These are phyloP conservation scores for Nemapogon koenigi DNA, from an alignment of 2,888 invertebrate genomes.

Conservation along the genomic window DNA sequence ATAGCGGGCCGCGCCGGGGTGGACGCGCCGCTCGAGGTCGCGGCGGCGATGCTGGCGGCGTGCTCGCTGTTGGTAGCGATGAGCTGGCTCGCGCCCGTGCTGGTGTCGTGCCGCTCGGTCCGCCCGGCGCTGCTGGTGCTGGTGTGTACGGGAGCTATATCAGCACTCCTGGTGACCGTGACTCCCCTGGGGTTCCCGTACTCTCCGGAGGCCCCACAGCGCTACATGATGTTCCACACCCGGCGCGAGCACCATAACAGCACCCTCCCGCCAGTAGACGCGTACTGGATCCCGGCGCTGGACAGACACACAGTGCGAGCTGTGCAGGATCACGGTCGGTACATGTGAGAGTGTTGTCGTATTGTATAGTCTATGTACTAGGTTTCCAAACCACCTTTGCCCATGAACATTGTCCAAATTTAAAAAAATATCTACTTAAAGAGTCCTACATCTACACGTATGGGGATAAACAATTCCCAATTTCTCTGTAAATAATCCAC, in stretches of 20 bases:
- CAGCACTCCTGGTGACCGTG: neutral
- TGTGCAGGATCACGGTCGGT: conserved; percentile 22
- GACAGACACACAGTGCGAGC: conserved; percentile 74
- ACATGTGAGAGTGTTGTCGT: no score
- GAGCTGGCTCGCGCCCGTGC: conserved; percentile 25
- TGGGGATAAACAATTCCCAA: neutral
- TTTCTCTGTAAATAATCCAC: neutral
- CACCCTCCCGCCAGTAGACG: conserved; percentile 3
- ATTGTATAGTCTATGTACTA: neutral
- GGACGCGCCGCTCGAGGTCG: conserved; percentile 72
- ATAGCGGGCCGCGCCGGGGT: conserved; percentile 81
- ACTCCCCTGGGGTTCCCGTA: neutral
- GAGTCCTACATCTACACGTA: neutral
- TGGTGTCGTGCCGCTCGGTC: conserved; percentile 24
- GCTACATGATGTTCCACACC: conserved; percentile 74
- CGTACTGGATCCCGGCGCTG: conserved; percentile 59
- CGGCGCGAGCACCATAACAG: conserved; percentile 56
- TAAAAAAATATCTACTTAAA: neutral
- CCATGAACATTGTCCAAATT: neutral
- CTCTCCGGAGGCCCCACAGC: conserved; percentile 60
- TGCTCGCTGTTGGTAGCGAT: conserved; percentile 14
- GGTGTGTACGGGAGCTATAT: conserved; percentile 57
- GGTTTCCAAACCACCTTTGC: neutral
- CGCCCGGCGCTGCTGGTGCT: conserved; percentile 74
- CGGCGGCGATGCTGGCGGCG: conserved; percentile 29